These are phyloP conservation scores for Andrena hattorfiana DNA, from an alignment of 2,888 invertebrate species.

Conservation along the genomic window DNA sequence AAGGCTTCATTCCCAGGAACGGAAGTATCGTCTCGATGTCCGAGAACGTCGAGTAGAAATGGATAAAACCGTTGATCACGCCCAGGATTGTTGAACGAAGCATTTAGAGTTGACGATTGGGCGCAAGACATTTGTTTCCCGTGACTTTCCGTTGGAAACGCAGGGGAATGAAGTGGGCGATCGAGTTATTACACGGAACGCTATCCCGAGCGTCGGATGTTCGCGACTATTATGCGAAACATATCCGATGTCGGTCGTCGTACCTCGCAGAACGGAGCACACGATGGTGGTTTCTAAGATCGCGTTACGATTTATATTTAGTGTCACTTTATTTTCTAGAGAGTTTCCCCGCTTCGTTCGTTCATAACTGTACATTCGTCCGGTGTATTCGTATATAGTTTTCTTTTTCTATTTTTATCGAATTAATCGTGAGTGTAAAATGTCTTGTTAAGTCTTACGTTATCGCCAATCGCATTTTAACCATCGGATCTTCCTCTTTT, in stretches of 20 bases:
- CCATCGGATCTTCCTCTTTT: slow-evolving; percentile 47
- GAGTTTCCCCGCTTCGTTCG: slow-evolving; percentile 46
- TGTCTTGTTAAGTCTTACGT: slow-evolving; percentile 40
- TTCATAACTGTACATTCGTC: slow-evolving; percentile 46
- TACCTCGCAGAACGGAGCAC: slow-evolving; percentile 23
- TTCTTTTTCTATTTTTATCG: slow-evolving; percentile 8
- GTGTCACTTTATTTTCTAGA: slow-evolving; percentile 29
- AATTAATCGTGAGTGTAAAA: slow-evolving; percentile 48
- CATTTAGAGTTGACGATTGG: neutral
- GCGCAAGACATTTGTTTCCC: neutral
- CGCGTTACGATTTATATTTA: slow-evolving; percentile 32
- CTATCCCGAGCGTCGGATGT: neutral
- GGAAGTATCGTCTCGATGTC: neutral
- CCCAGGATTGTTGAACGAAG: neutral
- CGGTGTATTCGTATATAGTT: slow-evolving; percentile 23
- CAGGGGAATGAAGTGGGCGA: neutral
- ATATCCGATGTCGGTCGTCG: slow-evolving; percentile 3
- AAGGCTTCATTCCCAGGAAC: neutral
- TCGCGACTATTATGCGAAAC: neutral
- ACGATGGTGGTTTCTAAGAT: slow-evolving; percentile 19
- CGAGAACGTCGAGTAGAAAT: neutral
- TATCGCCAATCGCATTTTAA: slow-evolving; percentile 52
- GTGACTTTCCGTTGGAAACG: neutral
- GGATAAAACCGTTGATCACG: neutral
- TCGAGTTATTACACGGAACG: neutral